These are phyloP conservation scores for Rhynchophorus ferrugineus DNA, from an alignment of 1,140 invertebrate genomes.

Conservation along the genomic window DNA sequence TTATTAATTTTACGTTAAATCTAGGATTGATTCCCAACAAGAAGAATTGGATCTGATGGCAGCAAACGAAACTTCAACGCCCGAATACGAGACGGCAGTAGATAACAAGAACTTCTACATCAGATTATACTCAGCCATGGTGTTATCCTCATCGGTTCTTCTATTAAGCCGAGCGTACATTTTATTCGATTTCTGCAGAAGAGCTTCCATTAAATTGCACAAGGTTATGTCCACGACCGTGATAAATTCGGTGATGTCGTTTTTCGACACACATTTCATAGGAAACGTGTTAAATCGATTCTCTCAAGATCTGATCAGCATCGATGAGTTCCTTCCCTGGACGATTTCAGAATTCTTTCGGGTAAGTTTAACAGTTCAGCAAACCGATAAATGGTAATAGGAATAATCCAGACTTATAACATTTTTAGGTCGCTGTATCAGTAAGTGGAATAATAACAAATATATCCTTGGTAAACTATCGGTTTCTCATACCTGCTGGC, in stretches of 20 bases:
- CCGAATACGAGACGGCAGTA: not conserved
- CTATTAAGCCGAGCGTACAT: not conserved
- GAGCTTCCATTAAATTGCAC: conserved; percentile 26
- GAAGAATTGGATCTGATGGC: conserved; percentile 2
- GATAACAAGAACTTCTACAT: conserved; percentile 9
- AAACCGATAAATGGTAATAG: not conserved
- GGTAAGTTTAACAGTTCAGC: conserved; percentile 17
- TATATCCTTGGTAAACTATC: conserved; percentile 18
- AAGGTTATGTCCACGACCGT: conserved; percentile 23
- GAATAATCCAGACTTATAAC: not conserved
- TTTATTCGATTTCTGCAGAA: conserved; percentile 10
- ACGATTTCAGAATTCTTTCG: conserved; percentile 19
- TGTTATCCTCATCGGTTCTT: not conserved
- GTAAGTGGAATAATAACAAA: conserved; percentile 8
- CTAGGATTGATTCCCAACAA: conserved; percentile 15
- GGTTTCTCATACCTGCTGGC: conserved; percentile 38
- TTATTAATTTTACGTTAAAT: too few relatives aligned
- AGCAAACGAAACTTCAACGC: not conserved
- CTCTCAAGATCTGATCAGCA: conserved; percentile 26
- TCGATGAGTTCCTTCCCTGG: conserved; percentile 28
- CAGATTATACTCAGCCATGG: conserved; percentile 15
- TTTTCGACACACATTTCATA: conserved; percentile 30
- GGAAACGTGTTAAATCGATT: conserved; percentile 32
- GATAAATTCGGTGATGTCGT: conserved; percentile 27
- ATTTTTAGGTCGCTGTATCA: conserved; percentile 2